A percentile compares a stretch with the other conserved stretches of the same genome.
Conservation (phyloP, 2,113 vertebrate genomes). For the Lycaon pictus region DNA sequence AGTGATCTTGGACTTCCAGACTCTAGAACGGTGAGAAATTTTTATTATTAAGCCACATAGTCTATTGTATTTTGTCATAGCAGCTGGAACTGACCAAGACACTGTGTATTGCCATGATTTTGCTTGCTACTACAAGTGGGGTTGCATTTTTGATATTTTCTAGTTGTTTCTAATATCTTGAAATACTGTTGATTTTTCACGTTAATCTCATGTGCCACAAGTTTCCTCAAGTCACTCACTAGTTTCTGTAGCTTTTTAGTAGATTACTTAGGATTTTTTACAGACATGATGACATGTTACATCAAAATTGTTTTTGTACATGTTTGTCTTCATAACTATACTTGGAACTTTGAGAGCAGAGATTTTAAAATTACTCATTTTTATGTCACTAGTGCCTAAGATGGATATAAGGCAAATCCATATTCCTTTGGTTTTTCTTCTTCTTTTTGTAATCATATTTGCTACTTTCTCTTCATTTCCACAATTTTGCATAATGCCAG, state of each 20-base stretch:
- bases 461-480: neutral
- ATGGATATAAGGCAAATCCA: neutral
- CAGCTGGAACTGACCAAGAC: neutral
- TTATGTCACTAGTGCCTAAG: neutral
- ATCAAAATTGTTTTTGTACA: neutral
- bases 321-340: neutral
- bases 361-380: neutral
- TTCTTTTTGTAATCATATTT: neutral
- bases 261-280: neutral
- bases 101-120: neutral
- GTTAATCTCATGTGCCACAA: neutral
- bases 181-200: neutral
- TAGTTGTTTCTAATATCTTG: neutral
- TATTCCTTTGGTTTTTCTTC: neutral
- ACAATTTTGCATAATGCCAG: neutral
- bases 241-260: neutral
- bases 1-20: neutral
- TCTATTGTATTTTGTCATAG: neutral
- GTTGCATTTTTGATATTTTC: neutral
- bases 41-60: neutral
- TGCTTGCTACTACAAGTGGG: neutral
- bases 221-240: neutral
- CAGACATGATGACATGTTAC: neutral
- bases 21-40: neutral
- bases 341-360: neutral